Percentiles rank a stretch among this genome's conserved stretches.
phyloP scores from a whole-genome alignment of 2,797 vertebrate genomes.

The Discoglossus pictus region DNA sequence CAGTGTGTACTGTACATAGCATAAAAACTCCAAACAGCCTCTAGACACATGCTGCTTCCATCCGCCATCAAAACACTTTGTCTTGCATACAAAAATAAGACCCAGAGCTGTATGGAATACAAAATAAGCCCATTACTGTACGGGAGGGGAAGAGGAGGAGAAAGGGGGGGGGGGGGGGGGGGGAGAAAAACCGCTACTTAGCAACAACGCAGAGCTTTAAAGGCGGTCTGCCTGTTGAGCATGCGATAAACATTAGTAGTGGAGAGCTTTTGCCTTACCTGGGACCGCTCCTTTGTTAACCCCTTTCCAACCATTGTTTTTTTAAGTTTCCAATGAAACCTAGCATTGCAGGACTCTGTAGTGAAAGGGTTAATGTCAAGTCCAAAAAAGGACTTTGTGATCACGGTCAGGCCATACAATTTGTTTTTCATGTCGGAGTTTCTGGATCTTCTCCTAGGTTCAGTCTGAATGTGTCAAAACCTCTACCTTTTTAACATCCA shows the following conservation, averaged over 20 bases:
- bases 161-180: conserved; percentile 29
- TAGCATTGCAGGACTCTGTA: no score
- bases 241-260: conserved; percentile 80
- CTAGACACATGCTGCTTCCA: conserved; percentile 96
- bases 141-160: conserved; percentile 63
- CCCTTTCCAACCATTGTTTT: background rate
- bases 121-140: conserved; percentile 98
- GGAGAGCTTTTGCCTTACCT: conserved; percentile 53
- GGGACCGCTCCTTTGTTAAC: conserved; percentile 37
- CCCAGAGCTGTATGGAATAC: conserved; percentile 93
- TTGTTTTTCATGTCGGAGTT: no score
- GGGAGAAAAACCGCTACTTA: conserved; percentile 85
- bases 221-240: conserved; percentile 84
- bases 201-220: conserved; percentile 95
- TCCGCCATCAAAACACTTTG: conserved; percentile 99
- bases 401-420: no score
- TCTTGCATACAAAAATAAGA: conserved; percentile 99
- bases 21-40: conserved; percentile 97
- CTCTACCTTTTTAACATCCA: no score
- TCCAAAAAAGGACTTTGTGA: no score
- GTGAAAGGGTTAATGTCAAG: no score
- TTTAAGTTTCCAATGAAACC: no score
- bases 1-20: conserved; percentile 93
- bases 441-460: no score
- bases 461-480: no score